phyloP scores from a whole-genome alignment of 1,140 invertebrate species.

The Macrobrachium nipponense region DNA sequence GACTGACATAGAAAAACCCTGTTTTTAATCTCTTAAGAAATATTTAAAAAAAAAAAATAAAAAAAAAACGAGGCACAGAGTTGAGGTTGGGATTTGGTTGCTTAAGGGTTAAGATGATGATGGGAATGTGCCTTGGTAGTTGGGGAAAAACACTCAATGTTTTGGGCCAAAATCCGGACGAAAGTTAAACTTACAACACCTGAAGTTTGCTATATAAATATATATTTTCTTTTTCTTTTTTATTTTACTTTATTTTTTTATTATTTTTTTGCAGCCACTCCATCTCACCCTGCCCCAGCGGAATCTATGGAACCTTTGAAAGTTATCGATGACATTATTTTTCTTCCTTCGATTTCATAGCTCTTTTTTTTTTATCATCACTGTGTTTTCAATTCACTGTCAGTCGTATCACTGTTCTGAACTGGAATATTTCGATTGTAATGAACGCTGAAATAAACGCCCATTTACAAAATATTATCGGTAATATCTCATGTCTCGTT shows the following conservation, averaged over 20 bases:
- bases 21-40: constrained; percentile 16
- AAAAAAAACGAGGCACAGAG: neutral
- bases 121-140: neutral
- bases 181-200: constrained; percentile 39
- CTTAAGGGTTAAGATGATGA: neutral
- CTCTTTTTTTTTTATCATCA: no score
- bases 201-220: constrained; percentile 4
- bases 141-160: neutral
- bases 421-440: no score
- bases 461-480: no score
- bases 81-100: neutral
- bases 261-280: constrained; percentile 41
- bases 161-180: constrained; percentile 35
- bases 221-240: neutral
- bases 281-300: constrained; percentile 24
- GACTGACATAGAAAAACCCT: constrained; percentile 4
- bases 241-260: no score
- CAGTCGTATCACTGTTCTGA: no score
- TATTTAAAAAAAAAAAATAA: neutral
- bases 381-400: no score
- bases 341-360: neutral
- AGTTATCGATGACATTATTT: neutral
- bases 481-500: no score
- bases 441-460: no score
- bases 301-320: neutral